Conservation (phyloP, 2,797 vertebrate species). For the Emys orbicularis region DNA sequence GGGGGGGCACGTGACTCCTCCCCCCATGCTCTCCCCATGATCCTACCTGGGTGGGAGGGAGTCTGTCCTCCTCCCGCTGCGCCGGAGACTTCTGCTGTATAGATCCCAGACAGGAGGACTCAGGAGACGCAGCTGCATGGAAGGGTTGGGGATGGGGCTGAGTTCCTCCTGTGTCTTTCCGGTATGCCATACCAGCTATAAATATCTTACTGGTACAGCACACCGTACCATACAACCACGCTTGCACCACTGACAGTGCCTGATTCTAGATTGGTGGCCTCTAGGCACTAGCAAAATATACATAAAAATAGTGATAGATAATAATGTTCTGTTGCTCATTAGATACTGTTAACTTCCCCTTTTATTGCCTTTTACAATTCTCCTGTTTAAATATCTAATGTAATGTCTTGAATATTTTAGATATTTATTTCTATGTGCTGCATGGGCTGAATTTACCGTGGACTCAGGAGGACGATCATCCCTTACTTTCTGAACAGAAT, state of each 20-base stretch:
- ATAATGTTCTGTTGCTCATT: not conserved
- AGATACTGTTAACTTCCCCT: not conserved
- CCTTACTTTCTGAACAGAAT: not conserved
- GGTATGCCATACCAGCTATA: too few species aligned
- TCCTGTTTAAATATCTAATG: not conserved
- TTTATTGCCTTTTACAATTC: not conserved
- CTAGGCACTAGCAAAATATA: not conserved
- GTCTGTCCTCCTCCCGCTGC: slow-evolving; percentile 27
- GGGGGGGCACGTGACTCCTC: too few species aligned
- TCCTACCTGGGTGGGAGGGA: not conserved
- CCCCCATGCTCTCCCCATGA: too few species aligned
- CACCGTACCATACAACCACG: too few species aligned
- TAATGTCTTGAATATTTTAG: not conserved
- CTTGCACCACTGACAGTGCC: not conserved
- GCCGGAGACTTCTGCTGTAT: not conserved
- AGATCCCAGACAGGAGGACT: too few species aligned
- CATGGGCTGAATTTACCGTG: not conserved
- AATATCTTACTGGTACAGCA: too few species aligned
- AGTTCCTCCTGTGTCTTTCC: too few species aligned
- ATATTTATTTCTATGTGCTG: not conserved
- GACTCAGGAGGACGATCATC: not conserved
- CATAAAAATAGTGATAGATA: not conserved
- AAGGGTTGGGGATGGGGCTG: too few species aligned
- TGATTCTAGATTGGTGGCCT: not conserved
- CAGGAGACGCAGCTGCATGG: too few species aligned